These are phyloP conservation scores for Chalcis sispes DNA, from an alignment of 2,888 invertebrate genomes.

Conservation along the genomic window DNA sequence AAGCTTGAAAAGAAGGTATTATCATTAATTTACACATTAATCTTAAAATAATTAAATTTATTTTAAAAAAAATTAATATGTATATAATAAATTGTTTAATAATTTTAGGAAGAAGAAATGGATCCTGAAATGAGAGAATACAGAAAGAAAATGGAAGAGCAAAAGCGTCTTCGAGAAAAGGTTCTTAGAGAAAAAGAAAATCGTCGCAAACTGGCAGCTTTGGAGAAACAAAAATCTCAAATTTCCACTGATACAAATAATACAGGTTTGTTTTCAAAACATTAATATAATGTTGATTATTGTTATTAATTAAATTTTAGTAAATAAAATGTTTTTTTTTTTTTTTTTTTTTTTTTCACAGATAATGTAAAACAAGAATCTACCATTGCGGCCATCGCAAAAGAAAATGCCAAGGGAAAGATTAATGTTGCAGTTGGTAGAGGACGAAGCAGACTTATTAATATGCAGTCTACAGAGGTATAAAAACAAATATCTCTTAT, in stretches of 20 bases:
- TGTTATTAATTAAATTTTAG: not conserved
- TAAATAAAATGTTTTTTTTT: no score
- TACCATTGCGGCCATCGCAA: constrained; percentile 64
- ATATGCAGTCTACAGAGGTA: constrained; percentile 71
- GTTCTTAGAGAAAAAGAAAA: constrained; percentile 76
- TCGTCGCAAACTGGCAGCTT: constrained; percentile 74
- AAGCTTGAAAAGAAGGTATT: constrained; percentile 64
- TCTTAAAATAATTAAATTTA: not conserved
- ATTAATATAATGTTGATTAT: not conserved
- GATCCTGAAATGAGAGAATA: constrained; percentile 76
- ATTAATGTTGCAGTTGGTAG: constrained; percentile 58
- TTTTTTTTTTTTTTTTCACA: constrained; percentile 47
- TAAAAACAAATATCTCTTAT: constrained; percentile 61
- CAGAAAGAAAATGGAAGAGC: constrained; percentile 76
- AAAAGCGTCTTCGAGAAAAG: constrained; percentile 76
- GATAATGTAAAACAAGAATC: constrained; percentile 64
- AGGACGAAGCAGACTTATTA: constrained; percentile 66
- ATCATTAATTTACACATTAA: not conserved
- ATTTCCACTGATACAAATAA: constrained; percentile 60
- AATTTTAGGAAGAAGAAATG: constrained; percentile 69
- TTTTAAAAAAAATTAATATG: not conserved
- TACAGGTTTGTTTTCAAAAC: constrained; percentile 60
- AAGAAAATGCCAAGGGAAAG: constrained; percentile 64
- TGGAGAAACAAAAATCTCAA: constrained; percentile 63
- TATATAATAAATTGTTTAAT: not conserved